These are phyloP conservation scores for Telmatherina bonti DNA, from an alignment of 2,797 vertebrate species.

Conservation along the genomic window DNA sequence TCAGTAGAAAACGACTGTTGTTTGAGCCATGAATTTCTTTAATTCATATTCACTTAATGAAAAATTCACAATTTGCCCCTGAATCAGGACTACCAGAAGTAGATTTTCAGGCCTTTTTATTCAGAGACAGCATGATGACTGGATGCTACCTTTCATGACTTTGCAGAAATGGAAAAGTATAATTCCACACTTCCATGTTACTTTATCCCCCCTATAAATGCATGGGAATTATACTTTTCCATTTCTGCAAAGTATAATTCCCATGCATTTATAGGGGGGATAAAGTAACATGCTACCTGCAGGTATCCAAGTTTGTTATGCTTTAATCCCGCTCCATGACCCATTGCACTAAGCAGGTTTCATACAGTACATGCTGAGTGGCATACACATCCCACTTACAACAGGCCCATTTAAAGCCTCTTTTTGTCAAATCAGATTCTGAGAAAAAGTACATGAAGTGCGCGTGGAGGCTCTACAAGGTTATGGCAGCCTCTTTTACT, in stretches of 20 bases:
- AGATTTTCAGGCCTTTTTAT: constrained; percentile 56
- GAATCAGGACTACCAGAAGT: constrained; percentile 27
- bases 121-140: constrained; percentile 52
- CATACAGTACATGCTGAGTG: background rate
- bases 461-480: constrained; percentile 48
- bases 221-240: constrained; percentile 8
- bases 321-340: constrained; percentile 1
- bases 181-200: too few species aligned
- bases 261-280: constrained; percentile 13
- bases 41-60: constrained; percentile 8
- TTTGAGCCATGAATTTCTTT: constrained; percentile 15
- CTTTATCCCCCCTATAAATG: constrained; percentile 19
- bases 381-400: constrained; percentile 19
- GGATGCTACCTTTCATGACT: constrained; percentile 58
- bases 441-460: constrained; percentile 25
- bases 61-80: constrained; percentile 24
- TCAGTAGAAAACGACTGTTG: constrained; percentile 5
- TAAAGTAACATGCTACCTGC: constrained; percentile 25
- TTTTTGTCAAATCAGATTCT: constrained; percentile 34
- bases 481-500: constrained; percentile 37
- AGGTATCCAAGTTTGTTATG: constrained; percentile 16
- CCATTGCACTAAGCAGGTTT: background rate
- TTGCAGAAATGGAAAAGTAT: constrained; percentile 26
- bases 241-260: too few species aligned
- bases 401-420: background rate